Conservation (phyloP, 2,797 vertebrate species). For the Bryconaethiops microstoma region DNA sequence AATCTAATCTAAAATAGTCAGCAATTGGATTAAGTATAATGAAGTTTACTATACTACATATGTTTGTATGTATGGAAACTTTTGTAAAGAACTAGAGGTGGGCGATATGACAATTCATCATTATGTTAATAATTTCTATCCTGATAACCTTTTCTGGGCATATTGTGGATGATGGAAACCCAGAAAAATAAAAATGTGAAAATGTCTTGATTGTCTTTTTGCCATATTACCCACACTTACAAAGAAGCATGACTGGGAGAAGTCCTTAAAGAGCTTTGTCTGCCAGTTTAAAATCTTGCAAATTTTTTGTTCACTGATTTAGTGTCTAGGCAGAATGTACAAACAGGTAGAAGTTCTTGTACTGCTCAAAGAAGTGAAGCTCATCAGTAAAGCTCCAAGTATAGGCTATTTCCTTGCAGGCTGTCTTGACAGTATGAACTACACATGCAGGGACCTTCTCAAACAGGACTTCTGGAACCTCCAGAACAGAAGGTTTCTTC, state of each 20-base stretch:
- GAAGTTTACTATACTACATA: not conserved
- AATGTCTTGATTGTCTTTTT: not conserved
- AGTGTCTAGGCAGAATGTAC: slow-evolving; percentile 73
- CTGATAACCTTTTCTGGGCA: not conserved
- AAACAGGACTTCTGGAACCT: slow-evolving; percentile 70
- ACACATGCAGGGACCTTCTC: slow-evolving; percentile 64
- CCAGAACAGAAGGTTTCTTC: slow-evolving; percentile 66
- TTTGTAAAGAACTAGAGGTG: not conserved
- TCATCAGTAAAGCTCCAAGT: slow-evolving; percentile 74
- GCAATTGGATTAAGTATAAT: not conserved
- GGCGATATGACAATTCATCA: not conserved
- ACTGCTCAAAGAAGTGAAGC: slow-evolving; percentile 77
- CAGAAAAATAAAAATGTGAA: not conserved
- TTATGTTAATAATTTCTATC: not conserved
- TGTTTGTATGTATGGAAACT: not conserved
- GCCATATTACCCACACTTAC: not conserved
- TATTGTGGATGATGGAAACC: not conserved
- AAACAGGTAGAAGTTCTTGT: slow-evolving; percentile 74
- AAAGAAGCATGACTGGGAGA: not conserved
- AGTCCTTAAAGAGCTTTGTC: not conserved
- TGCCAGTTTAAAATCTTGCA: not conserved
- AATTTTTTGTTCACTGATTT: not conserved
- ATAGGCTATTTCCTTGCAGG: slow-evolving; percentile 70
- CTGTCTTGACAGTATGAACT: slow-evolving; percentile 72
- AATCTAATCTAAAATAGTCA: not conserved